These are phyloP conservation scores for Drosophila rubida DNA, from an alignment of 2,888 invertebrate genomes.

Conservation along the genomic window DNA sequence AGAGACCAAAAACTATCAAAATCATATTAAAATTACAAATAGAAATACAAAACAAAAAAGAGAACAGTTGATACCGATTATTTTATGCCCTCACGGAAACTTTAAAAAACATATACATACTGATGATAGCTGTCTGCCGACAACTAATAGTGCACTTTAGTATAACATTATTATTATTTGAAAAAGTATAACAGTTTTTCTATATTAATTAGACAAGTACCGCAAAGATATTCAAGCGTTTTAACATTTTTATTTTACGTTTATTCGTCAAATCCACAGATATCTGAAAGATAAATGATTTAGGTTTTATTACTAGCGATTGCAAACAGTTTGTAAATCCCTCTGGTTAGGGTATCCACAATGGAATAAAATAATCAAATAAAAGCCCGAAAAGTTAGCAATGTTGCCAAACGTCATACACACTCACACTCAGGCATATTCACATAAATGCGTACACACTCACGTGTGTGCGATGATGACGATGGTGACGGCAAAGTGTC, in stretches of 20 bases:
- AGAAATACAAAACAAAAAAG: not conserved
- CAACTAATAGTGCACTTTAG: no score
- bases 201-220: no score
- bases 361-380: constrained; percentile 21
- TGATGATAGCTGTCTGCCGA: no score
- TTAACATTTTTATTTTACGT: no score
- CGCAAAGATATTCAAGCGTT: no score
- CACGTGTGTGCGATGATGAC: constrained; percentile 13
- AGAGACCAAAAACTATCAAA: constrained; percentile 43
- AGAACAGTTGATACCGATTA: constrained; percentile 1
- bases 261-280: not conserved
- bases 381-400: constrained; percentile 32
- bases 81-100: constrained; percentile 7
- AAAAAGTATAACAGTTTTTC: no score
- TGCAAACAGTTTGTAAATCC: not conserved
- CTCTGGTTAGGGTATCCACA: constrained; percentile 5
- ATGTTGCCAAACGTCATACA: constrained; percentile 54
- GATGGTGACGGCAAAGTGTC: constrained; percentile 56
- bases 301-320: no score
- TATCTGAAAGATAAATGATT: not conserved
- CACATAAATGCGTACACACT: constrained; percentile 6
- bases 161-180: no score
- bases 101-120: no score
- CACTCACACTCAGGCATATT: constrained; percentile 5
- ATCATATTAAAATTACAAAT: constrained; percentile 37